Percentiles rank a stretch among this genome's conserved stretches.
phyloP scores from a whole-genome alignment of 2,888 invertebrate species.

The Clunio marinus region DNA sequence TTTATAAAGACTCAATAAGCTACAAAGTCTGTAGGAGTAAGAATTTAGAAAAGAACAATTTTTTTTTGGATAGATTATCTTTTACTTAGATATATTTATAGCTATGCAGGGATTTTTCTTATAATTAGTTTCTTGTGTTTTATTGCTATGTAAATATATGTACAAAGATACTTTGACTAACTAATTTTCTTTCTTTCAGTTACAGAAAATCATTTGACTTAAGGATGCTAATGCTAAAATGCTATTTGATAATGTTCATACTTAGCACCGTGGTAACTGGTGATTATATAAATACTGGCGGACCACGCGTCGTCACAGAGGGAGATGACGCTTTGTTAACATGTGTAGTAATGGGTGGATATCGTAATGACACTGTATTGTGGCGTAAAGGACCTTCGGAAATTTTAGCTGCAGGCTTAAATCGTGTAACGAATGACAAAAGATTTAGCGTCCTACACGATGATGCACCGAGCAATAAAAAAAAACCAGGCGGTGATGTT shows the following conservation, averaged over 20 bases:
- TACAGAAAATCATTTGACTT: background rate
- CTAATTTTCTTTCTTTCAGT: background rate
- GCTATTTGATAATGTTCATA: constrained; percentile 14
- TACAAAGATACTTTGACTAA: too few species aligned
- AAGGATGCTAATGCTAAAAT: constrained; percentile 35
- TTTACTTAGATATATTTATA: too few species aligned
- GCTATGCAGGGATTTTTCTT: too few species aligned
- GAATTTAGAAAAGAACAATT: too few species aligned
- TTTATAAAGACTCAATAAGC: too few species aligned
- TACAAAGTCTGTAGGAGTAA: too few species aligned
- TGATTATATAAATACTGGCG: constrained; percentile 45
- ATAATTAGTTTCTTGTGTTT: too few species aligned
- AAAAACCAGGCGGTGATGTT: constrained; percentile 65
- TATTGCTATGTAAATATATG: too few species aligned
- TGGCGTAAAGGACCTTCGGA: constrained; percentile 69
- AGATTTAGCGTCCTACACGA: constrained; percentile 72
- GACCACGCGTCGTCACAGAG: constrained; percentile 54
- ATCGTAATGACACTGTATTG: constrained; percentile 62
- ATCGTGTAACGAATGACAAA: constrained; percentile 69
- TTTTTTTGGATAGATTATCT: too few species aligned
- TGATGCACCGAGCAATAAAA: constrained; percentile 48
- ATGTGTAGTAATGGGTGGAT: constrained; percentile 67
- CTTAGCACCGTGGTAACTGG: constrained; percentile 6
- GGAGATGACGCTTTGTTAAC: constrained; percentile 77
- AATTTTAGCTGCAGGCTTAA: constrained; percentile 70